Conservation (phyloP, 2,888 invertebrate genomes). For the Sarcophaga variegata region DNA sequence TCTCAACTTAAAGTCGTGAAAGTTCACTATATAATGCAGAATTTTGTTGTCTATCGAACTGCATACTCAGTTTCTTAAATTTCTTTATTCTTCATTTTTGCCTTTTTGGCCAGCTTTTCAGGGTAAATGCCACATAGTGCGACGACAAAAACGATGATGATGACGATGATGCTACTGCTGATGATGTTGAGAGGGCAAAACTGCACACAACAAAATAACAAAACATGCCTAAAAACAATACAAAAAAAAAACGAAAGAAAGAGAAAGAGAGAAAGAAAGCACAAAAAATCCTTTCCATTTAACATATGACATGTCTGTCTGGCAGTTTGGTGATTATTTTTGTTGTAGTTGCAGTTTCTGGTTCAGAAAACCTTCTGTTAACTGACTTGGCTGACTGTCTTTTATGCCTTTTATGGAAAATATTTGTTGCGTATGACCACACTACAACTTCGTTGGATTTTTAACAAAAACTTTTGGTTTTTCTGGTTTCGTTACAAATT, state of each 20-base stretch:
- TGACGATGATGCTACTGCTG: too few species aligned
- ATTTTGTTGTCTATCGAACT: too few species aligned
- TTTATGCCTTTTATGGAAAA: conserved; percentile 1
- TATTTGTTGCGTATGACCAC: conserved; percentile 1
- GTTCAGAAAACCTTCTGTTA: conserved; percentile 37
- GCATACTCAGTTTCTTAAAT: too few species aligned
- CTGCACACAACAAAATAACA: neutral
- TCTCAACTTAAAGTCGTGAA: too few species aligned
- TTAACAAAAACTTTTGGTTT: conserved; percentile 26
- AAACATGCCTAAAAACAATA: conserved; percentile 1
- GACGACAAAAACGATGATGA: too few species aligned
- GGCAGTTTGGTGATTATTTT: neutral
- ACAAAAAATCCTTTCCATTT: conserved; percentile 5
- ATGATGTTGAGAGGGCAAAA: too few species aligned
- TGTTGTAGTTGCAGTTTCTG: conserved; percentile 41
- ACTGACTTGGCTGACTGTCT: conserved; percentile 17
- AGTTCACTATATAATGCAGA: too few species aligned
- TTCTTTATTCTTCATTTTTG: too few species aligned
- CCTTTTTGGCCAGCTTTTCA: too few species aligned
- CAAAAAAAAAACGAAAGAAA: neutral
- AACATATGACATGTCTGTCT: conserved; percentile 8
- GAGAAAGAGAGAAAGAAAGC: too few species aligned
- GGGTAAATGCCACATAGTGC: too few species aligned
- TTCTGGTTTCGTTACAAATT: neutral
- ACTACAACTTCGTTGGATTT: neutral